Evolutionary conservation across 2,113 vertebrate genomes (phyloP).

Genomic region (Ophiodon elongatus): DNA sequence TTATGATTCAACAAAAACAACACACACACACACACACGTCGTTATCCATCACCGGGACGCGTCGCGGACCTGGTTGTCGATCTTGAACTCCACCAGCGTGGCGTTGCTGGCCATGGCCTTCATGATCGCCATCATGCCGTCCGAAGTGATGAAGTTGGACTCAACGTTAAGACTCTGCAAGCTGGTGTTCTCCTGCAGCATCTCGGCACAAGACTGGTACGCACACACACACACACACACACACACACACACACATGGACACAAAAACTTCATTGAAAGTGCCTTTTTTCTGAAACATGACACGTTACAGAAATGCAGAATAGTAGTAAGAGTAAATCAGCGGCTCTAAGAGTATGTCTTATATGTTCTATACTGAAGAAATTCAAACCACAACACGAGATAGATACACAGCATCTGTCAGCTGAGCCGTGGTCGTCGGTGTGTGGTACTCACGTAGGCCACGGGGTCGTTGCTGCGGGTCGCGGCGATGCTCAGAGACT

Average conservation of each 20-base stretch:
- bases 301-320: neutral
- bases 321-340: neutral
- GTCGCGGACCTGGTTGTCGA: conserved; percentile 92
- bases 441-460: conserved; percentile 91
- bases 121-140: conserved; percentile 91
- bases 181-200: conserved; percentile 91
- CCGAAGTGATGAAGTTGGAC: conserved; percentile 95
- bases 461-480: conserved; percentile 96
- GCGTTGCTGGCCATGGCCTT: conserved; percentile 87
- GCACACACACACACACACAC: conserved; percentile 9
- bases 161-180: conserved; percentile 95
- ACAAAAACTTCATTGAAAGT: neutral
- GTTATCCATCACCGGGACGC: neutral
- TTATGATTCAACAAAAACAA: neutral
- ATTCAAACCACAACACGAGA: neutral
- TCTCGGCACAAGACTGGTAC: conserved; percentile 91
- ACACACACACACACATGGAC: neutral
- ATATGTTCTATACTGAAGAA: neutral
- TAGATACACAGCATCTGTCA: neutral
- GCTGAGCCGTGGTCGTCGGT: neutral
- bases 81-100: conserved; percentile 89
- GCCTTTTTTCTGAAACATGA: neutral
- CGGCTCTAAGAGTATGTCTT: too few species aligned
- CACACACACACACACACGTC: too few species aligned
- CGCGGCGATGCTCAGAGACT: conserved; percentile 91